A percentile compares a stretch with the other conserved stretches of the same genome.
Evolutionary conservation across 2,797 vertebrate genomes (phyloP).

Genomic region (Acanthiza pusilla): DNA sequence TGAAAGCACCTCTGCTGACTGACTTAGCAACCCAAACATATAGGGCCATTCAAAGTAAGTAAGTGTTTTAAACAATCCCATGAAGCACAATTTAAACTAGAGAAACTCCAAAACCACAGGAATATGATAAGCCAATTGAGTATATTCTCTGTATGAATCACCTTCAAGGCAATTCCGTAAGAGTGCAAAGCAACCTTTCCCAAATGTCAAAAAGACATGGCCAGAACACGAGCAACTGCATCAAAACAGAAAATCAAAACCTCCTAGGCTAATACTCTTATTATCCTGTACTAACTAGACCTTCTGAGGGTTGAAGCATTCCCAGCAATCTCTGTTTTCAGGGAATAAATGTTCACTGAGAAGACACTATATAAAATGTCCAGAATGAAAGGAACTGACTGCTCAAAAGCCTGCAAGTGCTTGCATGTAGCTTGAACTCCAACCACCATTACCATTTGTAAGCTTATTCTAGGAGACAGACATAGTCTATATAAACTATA

Average conservation of each 20-base stretch:
- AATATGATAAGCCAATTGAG: not conserved
- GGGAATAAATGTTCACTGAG: not conserved
- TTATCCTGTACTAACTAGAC: not conserved
- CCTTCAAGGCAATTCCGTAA: not conserved
- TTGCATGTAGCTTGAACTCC: not conserved
- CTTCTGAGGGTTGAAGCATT: not conserved
- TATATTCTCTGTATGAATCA: not conserved
- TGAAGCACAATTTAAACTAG: not conserved
- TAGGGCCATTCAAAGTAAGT: not conserved
- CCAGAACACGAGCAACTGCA: not conserved
- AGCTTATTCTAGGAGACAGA: not conserved
- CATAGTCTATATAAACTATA: no score
- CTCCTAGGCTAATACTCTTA: not conserved
- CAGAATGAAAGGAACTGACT: not conserved
- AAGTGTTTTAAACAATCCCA: not conserved
- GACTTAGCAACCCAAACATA: not conserved
- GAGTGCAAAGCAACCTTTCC: not conserved
- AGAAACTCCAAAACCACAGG: not conserved
- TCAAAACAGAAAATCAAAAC: not conserved
- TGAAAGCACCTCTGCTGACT: not conserved
- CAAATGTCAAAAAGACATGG: not conserved
- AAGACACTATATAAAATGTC: not conserved
- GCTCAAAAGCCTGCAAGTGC: not conserved
- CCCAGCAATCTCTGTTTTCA: not conserved
- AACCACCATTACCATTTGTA: accelerated